phyloP scores from a whole-genome alignment of 2,888 invertebrate genomes.

The Morpho helenor region DNA sequence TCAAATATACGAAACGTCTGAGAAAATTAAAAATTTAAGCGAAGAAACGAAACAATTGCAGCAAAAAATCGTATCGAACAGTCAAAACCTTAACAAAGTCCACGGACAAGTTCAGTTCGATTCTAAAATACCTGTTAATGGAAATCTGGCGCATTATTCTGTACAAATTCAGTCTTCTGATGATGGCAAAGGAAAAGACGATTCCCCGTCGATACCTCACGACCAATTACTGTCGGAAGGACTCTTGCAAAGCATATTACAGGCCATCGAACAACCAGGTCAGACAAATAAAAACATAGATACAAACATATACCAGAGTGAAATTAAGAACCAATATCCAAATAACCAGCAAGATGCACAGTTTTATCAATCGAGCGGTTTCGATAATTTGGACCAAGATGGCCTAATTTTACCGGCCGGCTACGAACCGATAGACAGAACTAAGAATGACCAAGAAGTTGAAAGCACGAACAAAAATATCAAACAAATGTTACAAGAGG shows the following conservation, averaged over 20 bases:
- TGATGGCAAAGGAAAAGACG: constrained; percentile 57
- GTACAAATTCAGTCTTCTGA: constrained; percentile 88
- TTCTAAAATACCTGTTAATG: constrained; percentile 70
- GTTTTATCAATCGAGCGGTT: constrained; percentile 9
- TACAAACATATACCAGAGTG: constrained; percentile 4
- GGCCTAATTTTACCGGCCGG: constrained; percentile 63
- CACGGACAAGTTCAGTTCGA: constrained; percentile 33
- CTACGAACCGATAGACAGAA: constrained; percentile 62
- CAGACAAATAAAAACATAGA: constrained; percentile 15
- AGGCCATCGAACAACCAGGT: constrained; percentile 87
- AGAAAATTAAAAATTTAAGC: constrained; percentile 58
- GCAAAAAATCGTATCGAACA: constrained; percentile 54
- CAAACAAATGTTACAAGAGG: constrained; percentile 37
- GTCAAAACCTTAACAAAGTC: constrained; percentile 46
- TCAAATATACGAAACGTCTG: constrained; percentile 63
- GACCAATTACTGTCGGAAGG: constrained; percentile 89
- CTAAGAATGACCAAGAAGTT: constrained; percentile 44
- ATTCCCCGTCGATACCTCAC: constrained; percentile 79
- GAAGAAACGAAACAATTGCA: constrained; percentile 63
- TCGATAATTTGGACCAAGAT: constrained; percentile 36
- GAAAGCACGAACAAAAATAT: constrained; percentile 45
- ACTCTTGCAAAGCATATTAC: constrained; percentile 87
- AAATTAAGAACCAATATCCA: constrained; percentile 11
- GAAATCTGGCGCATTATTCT: constrained; percentile 82
- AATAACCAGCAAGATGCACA: constrained; percentile 5